These are phyloP conservation scores for Microhierax caerulescens DNA, from an alignment of 2,797 vertebrate genomes.

Conservation along the genomic window DNA sequence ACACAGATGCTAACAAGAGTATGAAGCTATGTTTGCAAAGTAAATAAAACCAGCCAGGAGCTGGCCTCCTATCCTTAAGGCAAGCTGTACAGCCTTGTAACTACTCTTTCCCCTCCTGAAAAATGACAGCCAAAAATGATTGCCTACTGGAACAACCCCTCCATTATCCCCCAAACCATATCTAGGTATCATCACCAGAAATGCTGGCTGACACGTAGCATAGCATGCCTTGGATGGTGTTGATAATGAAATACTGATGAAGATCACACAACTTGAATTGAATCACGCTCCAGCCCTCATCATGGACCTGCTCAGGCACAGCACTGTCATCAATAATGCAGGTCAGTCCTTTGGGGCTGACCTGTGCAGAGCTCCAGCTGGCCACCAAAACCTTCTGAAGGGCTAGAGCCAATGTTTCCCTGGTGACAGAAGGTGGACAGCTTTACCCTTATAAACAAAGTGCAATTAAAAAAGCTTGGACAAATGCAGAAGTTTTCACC, in stretches of 20 bases:
- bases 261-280: rapidly evolving
- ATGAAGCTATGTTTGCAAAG: rapidly evolving
- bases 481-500: neutral
- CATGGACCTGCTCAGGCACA: neutral
- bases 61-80: neutral
- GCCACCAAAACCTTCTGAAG: neutral
- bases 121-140: neutral
- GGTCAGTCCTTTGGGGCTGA: rapidly evolving
- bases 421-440: neutral
- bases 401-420: neutral
- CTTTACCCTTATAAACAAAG: neutral
- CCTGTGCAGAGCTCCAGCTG: neutral
- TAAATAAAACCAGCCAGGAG: neutral
- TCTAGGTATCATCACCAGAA: neutral
- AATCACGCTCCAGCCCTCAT: rapidly evolving
- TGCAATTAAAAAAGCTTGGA: neutral
- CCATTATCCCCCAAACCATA: rapidly evolving
- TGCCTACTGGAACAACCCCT: neutral
- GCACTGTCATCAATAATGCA: too few species aligned
- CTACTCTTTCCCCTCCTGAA: neutral
- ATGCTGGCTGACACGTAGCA: neutral
- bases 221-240: rapidly evolving
- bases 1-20: neutral
- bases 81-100: neutral
- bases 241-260: neutral